Base-by-base conservation (phyloP, 2,888 invertebrate species). In the Temnothorax rugatulus region DNA sequence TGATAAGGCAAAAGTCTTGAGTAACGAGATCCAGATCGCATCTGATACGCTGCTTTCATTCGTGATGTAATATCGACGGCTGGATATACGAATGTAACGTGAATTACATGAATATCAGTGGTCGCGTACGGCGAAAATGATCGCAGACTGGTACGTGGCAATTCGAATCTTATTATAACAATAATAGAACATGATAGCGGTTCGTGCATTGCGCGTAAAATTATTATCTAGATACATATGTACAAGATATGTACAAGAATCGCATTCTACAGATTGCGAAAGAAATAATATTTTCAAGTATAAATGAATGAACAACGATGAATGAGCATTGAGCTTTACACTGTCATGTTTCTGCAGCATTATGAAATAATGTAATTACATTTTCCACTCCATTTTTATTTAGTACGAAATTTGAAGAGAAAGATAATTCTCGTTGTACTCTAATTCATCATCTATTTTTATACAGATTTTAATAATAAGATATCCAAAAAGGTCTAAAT, bases 1-100 rank as follows among this genome's bases (percentile, higher is more conserved):
- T 63, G 74, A 84, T 83, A 74, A 64, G 74, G 52, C 63, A 44
- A 71, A 75, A 69, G 61, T 83, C 66, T 66, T 50, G 47, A 52
- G 41, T 18, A 50, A 15, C 21, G 52, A 66, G 68, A 69, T 47
- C 0, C 21, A 61, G 61, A 83, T 83, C 68, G 29, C 25, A 50
- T 57, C 29, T 21, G 44, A 71, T 57, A 57, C 9, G 21, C 59
- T 21, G 34, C 59, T 59, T 73, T 81, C 25, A 29, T 69, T 38
- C 21, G 59, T 73, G 47, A 47, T 54, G 4, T 83, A 25, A 77
- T 52, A 63, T 57, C 44, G 57, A 63, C 18, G 50, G 38, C 21
- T 18, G 44, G 21, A 79, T 41, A 79, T 41, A 41, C 15, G 44
- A 77, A 44, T 73, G 44, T 34, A 44, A 34, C 18, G 44, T 41